These are phyloP conservation scores for Temnothorax nylanderi DNA, from an alignment of 1,140 invertebrate genomes.

Conservation along the genomic window DNA sequence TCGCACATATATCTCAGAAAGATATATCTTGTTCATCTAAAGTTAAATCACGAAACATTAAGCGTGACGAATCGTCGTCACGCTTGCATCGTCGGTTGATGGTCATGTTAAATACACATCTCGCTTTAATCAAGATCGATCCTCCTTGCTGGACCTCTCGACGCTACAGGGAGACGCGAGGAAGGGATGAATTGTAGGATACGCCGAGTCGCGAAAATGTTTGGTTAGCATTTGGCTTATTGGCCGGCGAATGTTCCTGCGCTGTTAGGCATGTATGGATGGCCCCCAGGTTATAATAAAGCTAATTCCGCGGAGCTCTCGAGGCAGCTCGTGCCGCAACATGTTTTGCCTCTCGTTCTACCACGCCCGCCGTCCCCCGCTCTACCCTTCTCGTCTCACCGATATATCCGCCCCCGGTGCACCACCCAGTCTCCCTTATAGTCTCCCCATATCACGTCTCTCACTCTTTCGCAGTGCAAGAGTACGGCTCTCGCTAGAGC, in stretches of 20 bases:
- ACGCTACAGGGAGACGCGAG: background rate
- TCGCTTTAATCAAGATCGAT: slow-evolving; percentile 68
- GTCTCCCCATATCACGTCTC: slow-evolving; percentile 39
- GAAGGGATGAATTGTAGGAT: slow-evolving; percentile 70
- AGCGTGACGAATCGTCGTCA: background rate
- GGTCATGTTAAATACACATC: slow-evolving; percentile 61
- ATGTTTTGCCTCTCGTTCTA: slow-evolving; percentile 83
- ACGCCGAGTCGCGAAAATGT: slow-evolving; percentile 82
- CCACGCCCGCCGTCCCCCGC: slow-evolving; percentile 63
- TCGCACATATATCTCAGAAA: background rate
- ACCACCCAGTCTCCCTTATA: slow-evolving; percentile 24
- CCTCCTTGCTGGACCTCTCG: slow-evolving; percentile 39
- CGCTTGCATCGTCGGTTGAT: slow-evolving; percentile 5
- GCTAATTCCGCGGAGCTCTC: slow-evolving; percentile 84
- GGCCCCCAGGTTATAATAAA: slow-evolving; percentile 86
- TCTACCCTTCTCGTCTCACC: slow-evolving; percentile 65
- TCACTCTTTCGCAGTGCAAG: slow-evolving; percentile 17
- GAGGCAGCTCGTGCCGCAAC: slow-evolving; percentile 84
- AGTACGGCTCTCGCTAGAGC: slow-evolving; percentile 45
- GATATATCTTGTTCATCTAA: background rate
- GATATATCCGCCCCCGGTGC: slow-evolving; percentile 67
- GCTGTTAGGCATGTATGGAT: slow-evolving; percentile 83
- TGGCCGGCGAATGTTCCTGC: slow-evolving; percentile 80
- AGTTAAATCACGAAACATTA: background rate
- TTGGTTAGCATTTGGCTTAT: slow-evolving; percentile 82